Base-by-base conservation (phyloP, 2,888 invertebrate species). In the Cephus spinipes region DNA sequence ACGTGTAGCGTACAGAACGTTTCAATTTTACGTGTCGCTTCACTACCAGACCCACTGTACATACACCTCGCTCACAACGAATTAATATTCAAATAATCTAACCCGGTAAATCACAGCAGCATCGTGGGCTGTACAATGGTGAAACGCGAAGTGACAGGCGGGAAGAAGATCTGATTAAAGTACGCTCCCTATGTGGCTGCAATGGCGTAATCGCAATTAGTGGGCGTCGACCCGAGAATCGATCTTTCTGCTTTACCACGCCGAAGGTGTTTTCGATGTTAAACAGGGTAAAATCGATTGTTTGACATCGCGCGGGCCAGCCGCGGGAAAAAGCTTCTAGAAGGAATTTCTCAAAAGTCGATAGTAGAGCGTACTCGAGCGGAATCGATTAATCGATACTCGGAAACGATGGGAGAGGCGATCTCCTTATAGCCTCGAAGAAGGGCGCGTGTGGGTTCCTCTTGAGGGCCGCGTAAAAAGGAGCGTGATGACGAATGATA, bases 21-120 rank as follows among this genome's bases (percentile, higher is more conserved):
- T 78, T 78, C 73, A 78, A 78, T 78, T 78, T 76, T 40, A 74
- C 69, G 74, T 77, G 23, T 33, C 77, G 74, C 74, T 33, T 55
- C 74, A 74, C 75, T 32, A 36, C 32, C 35, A 34, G 73, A 35
- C 73, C 73, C 15, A 74, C 31, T 68, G 9, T 23, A 23, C 32
- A 23, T 33, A 33, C 32, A 33, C 68, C 55, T 35, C 55, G 4
- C 32, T 30, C 11, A 3, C 40, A n/a, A 69, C 35, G 68, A 87
- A 87, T 88, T 87, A 87, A 87, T 87, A 88, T 87, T 84, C 86
- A 77, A 85, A 83, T 81, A 81, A 83, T 85, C 83, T 79, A 71
- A 82, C 81, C 75, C 80, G 77, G 83, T 81, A 82, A 81, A 84
- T 84, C 83, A 80, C 73, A 76, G 77, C 80, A 75, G 71, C 80